A percentile compares a stretch with the other conserved stretches of the same genome.
Evolutionary conservation across 2,797 vertebrate species (phyloP).

Genomic region (Podarcis lilfordi): DNA sequence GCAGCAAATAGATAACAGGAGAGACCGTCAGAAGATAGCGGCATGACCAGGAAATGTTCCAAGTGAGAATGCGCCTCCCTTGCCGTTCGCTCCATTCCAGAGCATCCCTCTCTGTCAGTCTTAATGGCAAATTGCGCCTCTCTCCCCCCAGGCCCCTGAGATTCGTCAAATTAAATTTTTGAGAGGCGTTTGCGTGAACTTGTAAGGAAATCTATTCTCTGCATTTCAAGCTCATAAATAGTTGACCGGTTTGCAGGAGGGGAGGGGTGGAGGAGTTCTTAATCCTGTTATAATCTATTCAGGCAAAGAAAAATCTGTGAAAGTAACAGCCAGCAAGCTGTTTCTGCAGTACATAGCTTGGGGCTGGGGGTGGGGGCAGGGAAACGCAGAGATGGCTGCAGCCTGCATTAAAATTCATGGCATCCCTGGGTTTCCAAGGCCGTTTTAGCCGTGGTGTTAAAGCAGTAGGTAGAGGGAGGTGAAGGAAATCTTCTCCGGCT

Average conservation of each 20-base stretch:
- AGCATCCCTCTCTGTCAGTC: constrained; percentile 15
- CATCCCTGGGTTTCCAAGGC: background rate
- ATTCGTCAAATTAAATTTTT: constrained; percentile 43
- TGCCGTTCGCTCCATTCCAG: constrained; percentile 4
- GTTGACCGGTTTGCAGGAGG: background rate
- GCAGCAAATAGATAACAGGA: no score
- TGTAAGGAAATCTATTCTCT: constrained; percentile 55
- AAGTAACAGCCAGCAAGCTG: constrained; percentile 45
- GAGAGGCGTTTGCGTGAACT: constrained; percentile 54
- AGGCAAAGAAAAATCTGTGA: constrained; percentile 52
- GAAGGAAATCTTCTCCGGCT: constrained; percentile 6
- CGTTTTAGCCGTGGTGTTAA: background rate
- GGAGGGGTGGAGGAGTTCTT: constrained; percentile 47
- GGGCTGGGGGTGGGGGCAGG: background rate
- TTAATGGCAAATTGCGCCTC: constrained; percentile 17
- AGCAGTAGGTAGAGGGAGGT: background rate
- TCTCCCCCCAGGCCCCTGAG: background rate
- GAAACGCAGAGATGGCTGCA: constrained; percentile 21
- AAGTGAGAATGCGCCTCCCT: constrained; percentile 19
- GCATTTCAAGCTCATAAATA: constrained; percentile 60
- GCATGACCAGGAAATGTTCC: constrained; percentile 44
- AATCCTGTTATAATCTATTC: constrained; percentile 59
- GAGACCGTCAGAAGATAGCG: background rate
- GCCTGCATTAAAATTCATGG: background rate
- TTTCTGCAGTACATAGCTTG: background rate